These are phyloP conservation scores for Standfussiana lucernea DNA, from an alignment of 2,888 invertebrate genomes.

Conservation along the genomic window DNA sequence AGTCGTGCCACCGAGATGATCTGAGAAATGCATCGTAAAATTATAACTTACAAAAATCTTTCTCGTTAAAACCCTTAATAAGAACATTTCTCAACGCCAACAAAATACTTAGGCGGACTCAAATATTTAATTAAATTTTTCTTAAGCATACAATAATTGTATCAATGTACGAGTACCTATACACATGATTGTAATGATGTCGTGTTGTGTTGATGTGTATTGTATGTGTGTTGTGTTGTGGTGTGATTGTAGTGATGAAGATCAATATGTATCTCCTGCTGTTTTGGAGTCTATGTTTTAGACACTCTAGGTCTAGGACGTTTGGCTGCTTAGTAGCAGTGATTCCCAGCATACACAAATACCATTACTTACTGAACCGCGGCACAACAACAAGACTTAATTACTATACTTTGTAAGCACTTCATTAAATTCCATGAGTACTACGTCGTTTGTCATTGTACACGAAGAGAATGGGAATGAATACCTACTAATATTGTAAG, in stretches of 20 bases:
- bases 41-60: not conserved
- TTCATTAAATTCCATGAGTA: slow-evolving; percentile 1
- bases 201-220: too few relatives aligned
- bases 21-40: too few relatives aligned
- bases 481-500: not conserved
- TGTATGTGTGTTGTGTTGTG: too few relatives aligned
- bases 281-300: not conserved
- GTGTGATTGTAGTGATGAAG: not conserved
- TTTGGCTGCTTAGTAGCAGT: not conserved
- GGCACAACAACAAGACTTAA: slow-evolving; percentile 12
- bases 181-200: too few relatives aligned
- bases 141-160: not conserved
- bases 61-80: not conserved
- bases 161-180: too few relatives aligned
- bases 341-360: not conserved
- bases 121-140: not conserved
- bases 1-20: not conserved
- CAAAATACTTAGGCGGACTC: too few relatives aligned
- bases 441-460: slow-evolving; percentile 29
- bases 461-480: slow-evolving; percentile 20
- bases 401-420: slow-evolving; percentile 39
- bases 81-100: not conserved
- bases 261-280: not conserved
- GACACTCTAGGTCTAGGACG: slow-evolving; percentile 4
- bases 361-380: slow-evolving; percentile 3